Base-by-base conservation (phyloP, 2,888 invertebrate genomes). In the Chalcis sispes region DNA sequence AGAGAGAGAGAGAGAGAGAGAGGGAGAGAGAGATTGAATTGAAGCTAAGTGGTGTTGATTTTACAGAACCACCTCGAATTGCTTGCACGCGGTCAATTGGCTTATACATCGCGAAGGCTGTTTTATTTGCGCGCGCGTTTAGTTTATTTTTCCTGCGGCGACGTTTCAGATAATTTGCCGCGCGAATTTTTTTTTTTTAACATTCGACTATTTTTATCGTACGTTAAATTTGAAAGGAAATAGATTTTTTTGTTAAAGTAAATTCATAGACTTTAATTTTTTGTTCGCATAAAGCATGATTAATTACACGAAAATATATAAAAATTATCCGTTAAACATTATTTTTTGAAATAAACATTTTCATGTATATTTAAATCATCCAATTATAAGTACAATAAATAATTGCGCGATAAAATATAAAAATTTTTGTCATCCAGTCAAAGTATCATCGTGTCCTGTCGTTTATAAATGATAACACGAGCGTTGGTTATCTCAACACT, bases 41-140 rank as follows among this genome's bases (percentile, higher is more conserved):
- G 69, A 32, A 74, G 69, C 50, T 75, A 75, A 75, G 69, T 69
- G 74, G 56, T 61, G 69, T 36, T 62, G 74, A 74, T 74, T 74
- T 74, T 62, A 62, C 74, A 20, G 36, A 23, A 18, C 36, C 40
- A 48, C 62, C 27, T 23, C 36, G n/a, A 48, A 54, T 54, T 56
- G 64, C 32, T 27, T 36, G 1, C 62, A 5, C 56, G 10, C 13
- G 3, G 15, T 46, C 71, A 54, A 72, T 72, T 72, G 71, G 15
- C 50, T 29, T 2, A 8, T 25, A 25, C 25, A n/a, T 25, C 61
- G 20, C 2, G 18, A 5, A 54, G 23, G 15, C 52, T 52, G 15
- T 29, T 25, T 46, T 48, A 13, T 58, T 69, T 58, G 56, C 32
- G 5, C 32, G 20, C 0, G 25, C 48, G 59, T 25, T 54, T 54